Base-by-base conservation (phyloP, 2,797 vertebrate species). In the Halcyon smyrnensis region DNA sequence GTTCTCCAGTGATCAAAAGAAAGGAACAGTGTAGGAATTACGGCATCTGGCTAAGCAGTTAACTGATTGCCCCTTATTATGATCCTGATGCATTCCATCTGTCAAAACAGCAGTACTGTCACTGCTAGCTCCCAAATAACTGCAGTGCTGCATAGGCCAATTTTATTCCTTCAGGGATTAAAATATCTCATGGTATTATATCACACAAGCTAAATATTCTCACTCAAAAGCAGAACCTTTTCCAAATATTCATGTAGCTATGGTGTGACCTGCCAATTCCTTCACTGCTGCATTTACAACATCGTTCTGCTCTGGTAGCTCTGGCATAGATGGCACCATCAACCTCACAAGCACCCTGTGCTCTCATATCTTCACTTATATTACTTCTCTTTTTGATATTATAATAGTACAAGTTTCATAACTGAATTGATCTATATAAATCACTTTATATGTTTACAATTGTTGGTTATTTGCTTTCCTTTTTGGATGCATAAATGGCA, bases 181-280 rank as follows among this genome's bases (percentile, higher is more conserved):
- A 87, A 76, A 41, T 48, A 62, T 53, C 30, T 17, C 51, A 63
- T 7, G 3, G 36, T 34, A n/a, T 83, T 50, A 28, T 67, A 68
- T n/a, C 77, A 86, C 25, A 37, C 64, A 81, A 91, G 10, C 19
- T 87, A 82, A 59, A 12, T 74, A 63, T 80, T 89, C 37, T 23
- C 16, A 68, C 23, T 43, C 24, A 36, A 41, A 89, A 79, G 21
- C 27, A 87, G n/a, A 56, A 87, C 24, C 7, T 83, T 77, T 91
- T 69, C 51, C 79, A 77, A 63, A 34, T 14, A 32, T 14, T 63
- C 12, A 3, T 12, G 48, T 34, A 51, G 20, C 25, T 77, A 4
- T 45, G 48, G 18, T 84, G 50, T 48, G 30, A 89, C 39, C 56
- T 79, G 67, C 30, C 28, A 34, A 70, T 60, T 77, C 45, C 15